Evolutionary conservation across 2,113 vertebrate genomes (phyloP), one percentile per base, ranked within the genome.

Genomic region (Chaenogobius annularis): DNA sequence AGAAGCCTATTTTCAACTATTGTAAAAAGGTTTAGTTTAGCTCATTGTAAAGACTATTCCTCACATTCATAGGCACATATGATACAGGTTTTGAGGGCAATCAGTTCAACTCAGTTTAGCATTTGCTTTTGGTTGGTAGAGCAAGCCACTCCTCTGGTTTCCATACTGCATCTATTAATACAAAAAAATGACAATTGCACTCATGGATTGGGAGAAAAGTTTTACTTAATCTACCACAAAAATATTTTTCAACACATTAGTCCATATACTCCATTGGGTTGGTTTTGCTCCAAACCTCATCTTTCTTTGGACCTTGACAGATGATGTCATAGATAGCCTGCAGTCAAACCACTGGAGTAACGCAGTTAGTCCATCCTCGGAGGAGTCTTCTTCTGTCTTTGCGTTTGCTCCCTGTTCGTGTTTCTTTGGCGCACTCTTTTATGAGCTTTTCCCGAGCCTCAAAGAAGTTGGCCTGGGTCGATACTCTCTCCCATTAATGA

Each of bases 401-500:
- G 78, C 69, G 43, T 74, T 73, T 62, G 77, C 83, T 70, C 68
- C 13, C 75, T 82, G 79, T 73, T 66, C 79, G 78, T 74, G 81
- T 72, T 83, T 88, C 78, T 73, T 87, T 91, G 92, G 90, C 89
- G 77, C 62, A 69, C 68, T 72, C 50, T 91, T 92, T 93, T 92
- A 92, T 92, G 85, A 89, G 88, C 88, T 88, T 91, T 91, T 87
- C 87, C 83, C 73, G 86, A 85, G 88, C 90, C 87, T 89, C 88
- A 89, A 84, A 90, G 89, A 90, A 90, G 86, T 92, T 93, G 91
- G 92, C 91, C 79, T 35, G 52, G 75, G 65, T 80, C 47, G 76
- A 83, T 85, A 84, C 86, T 90, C 90, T 92, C 92, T 92, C 87
- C 83, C 86, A 85, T 86, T 93, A 92, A 93, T 93, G 90, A 93